Evolutionary conservation across 2,797 vertebrate genomes (phyloP), one percentile per base, ranked within the genome.

Genomic region (Limnodromus scolopaceus): DNA sequence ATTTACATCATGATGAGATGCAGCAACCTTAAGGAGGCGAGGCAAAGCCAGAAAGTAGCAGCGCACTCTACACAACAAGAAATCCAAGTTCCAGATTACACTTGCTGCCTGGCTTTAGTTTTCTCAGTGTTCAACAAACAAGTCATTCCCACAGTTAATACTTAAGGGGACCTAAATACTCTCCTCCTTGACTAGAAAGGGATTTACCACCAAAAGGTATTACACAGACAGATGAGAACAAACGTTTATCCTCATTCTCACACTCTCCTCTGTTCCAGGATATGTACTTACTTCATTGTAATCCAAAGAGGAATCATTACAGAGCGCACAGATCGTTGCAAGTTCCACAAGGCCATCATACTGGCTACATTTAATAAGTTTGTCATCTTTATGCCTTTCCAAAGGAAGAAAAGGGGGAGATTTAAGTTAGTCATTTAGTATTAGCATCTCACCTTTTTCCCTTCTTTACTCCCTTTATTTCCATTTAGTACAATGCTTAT

Each of bases 231-330:
- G 68, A 78, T n/a, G 23, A 72, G 85, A 93, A 81, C 27, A 46
- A 76, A 69, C 38, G 54, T 17, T 88, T 28, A 34, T 41, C 34
- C 81, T 86, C 54, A 51, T 79, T 92, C 65, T 92, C 65, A 17
- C 36, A 16, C 45, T 51, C 80, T 58, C 53, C 34, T 89, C 76
- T 90, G 46, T 83, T 64, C 30, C 61, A 89, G 63, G 54, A 25
- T 9, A 64, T n/a, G 79, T 55, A 77, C 98, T 97, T 90, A 99
- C 99, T 98, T 99, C 99, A 45, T 99, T 99, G 96, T 98, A 99
- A 98, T 99, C 99, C 98, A 99, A 98, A 11, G 99, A 99, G 86
- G 99, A 99, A 97, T 99, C 99, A 20, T 99, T 99, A 95, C 99
- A 99, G 83, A 99, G 98, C 4, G 99, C 99, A 93, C 99, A 99